A percentile compares a stretch with the other conserved stretches of the same genome.
Conservation (phyloP, 2,797 vertebrate species). For the Danio jaintianensis region DNA sequence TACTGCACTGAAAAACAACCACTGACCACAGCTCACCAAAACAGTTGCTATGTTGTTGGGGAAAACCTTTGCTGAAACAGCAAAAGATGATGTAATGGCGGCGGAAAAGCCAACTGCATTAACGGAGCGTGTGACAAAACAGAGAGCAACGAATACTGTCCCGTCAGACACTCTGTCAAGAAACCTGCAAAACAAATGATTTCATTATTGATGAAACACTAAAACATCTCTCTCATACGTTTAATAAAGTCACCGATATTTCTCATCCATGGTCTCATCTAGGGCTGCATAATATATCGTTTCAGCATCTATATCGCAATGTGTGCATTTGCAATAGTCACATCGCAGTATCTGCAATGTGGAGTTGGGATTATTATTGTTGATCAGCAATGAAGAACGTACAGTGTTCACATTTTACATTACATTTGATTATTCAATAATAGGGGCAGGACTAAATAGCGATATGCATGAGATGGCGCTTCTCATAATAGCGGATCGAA, state of each 20-base stretch:
- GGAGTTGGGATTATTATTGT: no score
- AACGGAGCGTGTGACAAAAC: constrained; percentile 87
- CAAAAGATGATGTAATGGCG: constrained; percentile 87
- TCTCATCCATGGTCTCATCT: not conserved
- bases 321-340: no score
- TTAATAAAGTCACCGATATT: not conserved
- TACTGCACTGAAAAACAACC: constrained; percentile 53
- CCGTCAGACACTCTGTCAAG: constrained; percentile 85
- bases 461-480: no score
- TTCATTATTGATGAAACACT: not conserved
- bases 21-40: constrained; percentile 82
- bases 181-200: constrained; percentile 74
- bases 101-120: constrained; percentile 90
- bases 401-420: no score
- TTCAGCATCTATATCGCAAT: no score
- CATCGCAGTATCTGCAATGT: no score
- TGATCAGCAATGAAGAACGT: no score
- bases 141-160: constrained; percentile 83
- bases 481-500: no score
- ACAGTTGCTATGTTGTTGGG: constrained; percentile 93
- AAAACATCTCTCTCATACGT: not conserved
- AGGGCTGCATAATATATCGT: no score
- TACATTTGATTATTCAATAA: no score
- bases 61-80: constrained; percentile 89
- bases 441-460: no score